Evolutionary conservation across 2,797 vertebrate genomes (phyloP), one percentile per base, ranked within the genome.

Genomic region (Gymnothorax reevesii): DNA sequence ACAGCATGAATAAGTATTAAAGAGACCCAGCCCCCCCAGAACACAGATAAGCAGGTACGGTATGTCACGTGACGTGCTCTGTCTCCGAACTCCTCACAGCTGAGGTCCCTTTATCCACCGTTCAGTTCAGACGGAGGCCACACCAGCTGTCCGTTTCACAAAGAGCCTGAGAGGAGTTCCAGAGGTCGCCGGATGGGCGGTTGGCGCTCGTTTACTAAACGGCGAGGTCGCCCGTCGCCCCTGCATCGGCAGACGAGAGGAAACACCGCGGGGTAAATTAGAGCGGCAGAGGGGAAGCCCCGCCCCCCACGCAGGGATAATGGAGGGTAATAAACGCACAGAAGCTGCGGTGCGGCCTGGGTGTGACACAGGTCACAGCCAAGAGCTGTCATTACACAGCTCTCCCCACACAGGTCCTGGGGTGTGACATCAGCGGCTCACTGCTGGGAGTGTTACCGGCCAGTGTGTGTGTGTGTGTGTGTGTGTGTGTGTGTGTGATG

Each of bases 381-480:
- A 86, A 66, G 59, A 15, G 87, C 71, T 79, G 69, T 75, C 27
- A 83, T 84, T 88, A 86, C 75, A 54, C 83, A 87, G 85, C 64
- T 87, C 27, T 66, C 82, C 75, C 82, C 66, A 22, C 84, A 25
- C 22, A 60, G 49, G 71, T 25, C 55, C 83, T 80, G 59, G 69
- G 9, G 85, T 15, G 64, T 2, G 2, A 49, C 49, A 7, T 12
- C 20, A 22, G 22, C n/a, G 83, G 49, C 33, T 6, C 22, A 25
- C 83, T 54, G 60, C 17, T 84, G 57, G 42, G 57, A 4, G 62
- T 3, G 7, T 6, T 9, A 3, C 59, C 59, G 33, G 33, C 33
- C 33, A 42, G 15, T 80, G 22, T 80, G 22, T 20, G 15, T 22
- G 49, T 54, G 82, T 33, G 15, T 13, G n/a, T 8, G 57, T 49